A percentile compares a stretch with the other conserved stretches of the same genome.
Evolutionary conservation across 2,113 vertebrate species (phyloP).

Genomic region (Thunnus maccoyii): DNA sequence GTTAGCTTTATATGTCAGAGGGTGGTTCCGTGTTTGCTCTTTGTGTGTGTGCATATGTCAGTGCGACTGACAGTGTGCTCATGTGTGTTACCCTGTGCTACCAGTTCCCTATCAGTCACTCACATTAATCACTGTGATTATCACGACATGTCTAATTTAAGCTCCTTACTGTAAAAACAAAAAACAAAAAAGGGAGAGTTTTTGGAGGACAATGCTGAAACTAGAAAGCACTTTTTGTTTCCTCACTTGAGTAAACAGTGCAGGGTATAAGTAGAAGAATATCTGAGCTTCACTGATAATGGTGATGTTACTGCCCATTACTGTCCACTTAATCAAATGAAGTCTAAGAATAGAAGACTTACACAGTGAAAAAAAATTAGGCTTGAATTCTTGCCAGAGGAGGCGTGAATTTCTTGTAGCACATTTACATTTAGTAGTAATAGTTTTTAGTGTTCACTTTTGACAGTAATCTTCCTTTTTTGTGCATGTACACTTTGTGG

Average conservation of each 20-base stretch:
- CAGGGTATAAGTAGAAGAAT: slow-evolving; percentile 10
- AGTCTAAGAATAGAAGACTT: slow-evolving; percentile 40
- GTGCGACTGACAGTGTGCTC: slow-evolving; percentile 19
- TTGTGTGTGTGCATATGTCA: slow-evolving; percentile 1
- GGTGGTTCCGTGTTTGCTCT: slow-evolving; percentile 19
- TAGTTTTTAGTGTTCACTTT: background rate
- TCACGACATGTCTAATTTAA: slow-evolving; percentile 26
- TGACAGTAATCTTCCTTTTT: background rate
- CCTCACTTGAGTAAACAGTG: slow-evolving; percentile 2
- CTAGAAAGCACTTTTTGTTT: background rate
- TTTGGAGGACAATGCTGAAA: background rate
- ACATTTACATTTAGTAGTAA: background rate
- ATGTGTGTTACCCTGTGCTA: background rate
- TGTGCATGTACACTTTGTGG: background rate
- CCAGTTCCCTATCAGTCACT: slow-evolving; percentile 3
- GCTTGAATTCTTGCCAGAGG: background rate
- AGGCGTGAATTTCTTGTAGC: background rate
- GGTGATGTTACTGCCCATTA: slow-evolving; percentile 29
- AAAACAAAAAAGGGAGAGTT: background rate
- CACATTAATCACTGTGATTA: slow-evolving; percentile 49
- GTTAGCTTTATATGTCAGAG: background rate
- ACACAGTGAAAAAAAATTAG: background rate
- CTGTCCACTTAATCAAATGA: slow-evolving; percentile 37
- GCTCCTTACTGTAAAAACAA: background rate
- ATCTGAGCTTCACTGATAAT: slow-evolving; percentile 15